Conservation (phyloP, 1,140 invertebrate genomes). For the Drosophila paulistorum region DNA sequence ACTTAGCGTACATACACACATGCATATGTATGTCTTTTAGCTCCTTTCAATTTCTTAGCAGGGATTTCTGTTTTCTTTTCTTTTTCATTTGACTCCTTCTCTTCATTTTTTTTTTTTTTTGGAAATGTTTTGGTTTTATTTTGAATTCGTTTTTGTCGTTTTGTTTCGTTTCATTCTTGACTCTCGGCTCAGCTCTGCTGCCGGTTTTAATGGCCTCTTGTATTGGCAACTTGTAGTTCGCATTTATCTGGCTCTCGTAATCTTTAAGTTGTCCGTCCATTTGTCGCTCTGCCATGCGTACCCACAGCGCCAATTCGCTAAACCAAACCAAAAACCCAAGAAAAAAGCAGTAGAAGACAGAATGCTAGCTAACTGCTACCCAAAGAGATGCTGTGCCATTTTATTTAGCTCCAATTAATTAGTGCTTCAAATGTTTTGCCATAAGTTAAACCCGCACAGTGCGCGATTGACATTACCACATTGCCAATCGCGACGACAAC, state of each 20-base stretch:
- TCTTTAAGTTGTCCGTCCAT: conserved; percentile 55
- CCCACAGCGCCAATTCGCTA: conserved; percentile 63
- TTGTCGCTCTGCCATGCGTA: conserved; percentile 50
- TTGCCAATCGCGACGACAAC: conserved; percentile 62
- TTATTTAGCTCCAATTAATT: conserved; percentile 83
- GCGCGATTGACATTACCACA: conserved; percentile 80
- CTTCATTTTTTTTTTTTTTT: conserved; percentile 25
- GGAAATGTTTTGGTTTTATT: background rate
- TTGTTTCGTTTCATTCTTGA: conserved; percentile 6
- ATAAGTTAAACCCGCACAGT: conserved; percentile 82
- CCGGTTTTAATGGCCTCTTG: conserved; percentile 80
- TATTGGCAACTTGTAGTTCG: conserved; percentile 82
- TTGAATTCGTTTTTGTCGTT: conserved; percentile 2
- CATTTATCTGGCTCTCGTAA: conserved; percentile 80
- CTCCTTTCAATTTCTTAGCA: conserved; percentile 52
- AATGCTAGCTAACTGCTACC: conserved; percentile 26
- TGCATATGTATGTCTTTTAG: background rate
- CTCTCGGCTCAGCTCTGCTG: conserved; percentile 41
- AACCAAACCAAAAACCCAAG: conserved; percentile 40
- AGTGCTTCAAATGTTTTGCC: conserved; percentile 83
- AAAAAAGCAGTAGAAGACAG: conserved; percentile 14
- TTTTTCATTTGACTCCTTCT: conserved; percentile 17
- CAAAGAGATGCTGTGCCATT: conserved; percentile 74
- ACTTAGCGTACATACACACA: conserved; percentile 22
- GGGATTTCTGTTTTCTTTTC: conserved; percentile 43